Conservation (phyloP, 2,113 vertebrate species). For the Psammodynastes pulverulentus region DNA sequence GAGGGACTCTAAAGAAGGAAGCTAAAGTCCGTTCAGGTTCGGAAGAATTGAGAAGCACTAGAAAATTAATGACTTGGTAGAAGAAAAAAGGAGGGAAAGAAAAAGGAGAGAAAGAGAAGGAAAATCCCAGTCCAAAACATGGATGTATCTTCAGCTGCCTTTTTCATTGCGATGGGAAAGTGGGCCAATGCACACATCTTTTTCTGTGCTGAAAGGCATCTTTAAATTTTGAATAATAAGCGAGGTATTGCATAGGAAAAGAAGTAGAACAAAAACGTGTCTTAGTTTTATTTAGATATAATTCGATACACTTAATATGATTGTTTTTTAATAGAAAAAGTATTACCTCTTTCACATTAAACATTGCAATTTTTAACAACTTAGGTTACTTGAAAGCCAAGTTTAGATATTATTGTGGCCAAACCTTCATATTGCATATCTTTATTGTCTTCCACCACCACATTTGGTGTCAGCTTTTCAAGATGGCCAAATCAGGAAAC, state of each 20-base stretch:
- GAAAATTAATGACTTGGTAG: background rate
- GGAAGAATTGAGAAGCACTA: background rate
- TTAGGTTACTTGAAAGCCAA: background rate
- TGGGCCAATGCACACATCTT: background rate
- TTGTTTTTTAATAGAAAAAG: background rate
- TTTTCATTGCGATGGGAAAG: background rate
- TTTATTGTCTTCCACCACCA: background rate
- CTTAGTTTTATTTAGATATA: background rate
- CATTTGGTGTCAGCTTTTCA: background rate
- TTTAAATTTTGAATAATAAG: background rate
- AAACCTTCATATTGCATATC: background rate
- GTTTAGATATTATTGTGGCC: background rate
- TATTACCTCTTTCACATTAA: background rate
- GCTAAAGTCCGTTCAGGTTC: background rate
- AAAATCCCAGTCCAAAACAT: background rate
- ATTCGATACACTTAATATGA: background rate
- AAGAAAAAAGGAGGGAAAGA: background rate
- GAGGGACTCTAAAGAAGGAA: background rate
- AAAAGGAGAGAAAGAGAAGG: background rate
- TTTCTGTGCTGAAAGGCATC: background rate
- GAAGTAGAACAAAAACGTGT: background rate
- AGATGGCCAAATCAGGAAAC: background rate
- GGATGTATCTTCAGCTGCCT: background rate
- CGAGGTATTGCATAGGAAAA: background rate
- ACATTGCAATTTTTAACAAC: background rate